A percentile compares a stretch with the other conserved stretches of the same genome.
Conservation (phyloP, 2,113 vertebrate species). For the Dolichotis patagonum region DNA sequence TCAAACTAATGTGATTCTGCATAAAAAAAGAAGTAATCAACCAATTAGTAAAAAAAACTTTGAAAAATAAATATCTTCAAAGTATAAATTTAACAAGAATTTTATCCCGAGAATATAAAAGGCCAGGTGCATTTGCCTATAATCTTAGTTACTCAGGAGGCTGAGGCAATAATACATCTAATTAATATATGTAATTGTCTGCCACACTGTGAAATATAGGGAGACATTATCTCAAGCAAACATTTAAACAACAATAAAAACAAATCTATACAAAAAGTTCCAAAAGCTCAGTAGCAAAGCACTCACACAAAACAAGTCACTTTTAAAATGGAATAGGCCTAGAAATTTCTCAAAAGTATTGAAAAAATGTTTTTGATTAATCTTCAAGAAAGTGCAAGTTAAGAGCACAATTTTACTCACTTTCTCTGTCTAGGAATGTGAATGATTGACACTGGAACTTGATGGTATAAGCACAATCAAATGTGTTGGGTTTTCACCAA, state of each 20-base stretch:
- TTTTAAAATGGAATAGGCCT: neutral
- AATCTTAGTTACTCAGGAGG: neutral
- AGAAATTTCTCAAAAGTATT: neutral
- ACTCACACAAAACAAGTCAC: neutral
- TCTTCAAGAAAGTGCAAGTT: neutral
- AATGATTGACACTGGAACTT: neutral
- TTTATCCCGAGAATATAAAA: neutral
- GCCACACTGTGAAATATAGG: neutral
- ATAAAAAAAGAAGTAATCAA: neutral
- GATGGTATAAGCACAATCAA: neutral
- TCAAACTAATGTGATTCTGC: neutral
- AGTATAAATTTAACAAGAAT: neutral
- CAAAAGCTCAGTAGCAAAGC: neutral
- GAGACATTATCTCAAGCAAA: neutral
- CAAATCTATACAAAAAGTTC: neutral
- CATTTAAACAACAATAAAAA: neutral
- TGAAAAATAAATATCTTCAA: neutral
- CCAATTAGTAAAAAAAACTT: neutral
- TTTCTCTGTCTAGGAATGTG: neutral
- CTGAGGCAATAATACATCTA: neutral
- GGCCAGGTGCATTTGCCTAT: neutral
- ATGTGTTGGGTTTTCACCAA: neutral
- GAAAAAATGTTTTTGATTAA: neutral
- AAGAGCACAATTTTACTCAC: neutral
- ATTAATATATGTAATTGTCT: neutral